Conservation (phyloP, 1,140 invertebrate species). For the Orchestia grillus region DNA sequence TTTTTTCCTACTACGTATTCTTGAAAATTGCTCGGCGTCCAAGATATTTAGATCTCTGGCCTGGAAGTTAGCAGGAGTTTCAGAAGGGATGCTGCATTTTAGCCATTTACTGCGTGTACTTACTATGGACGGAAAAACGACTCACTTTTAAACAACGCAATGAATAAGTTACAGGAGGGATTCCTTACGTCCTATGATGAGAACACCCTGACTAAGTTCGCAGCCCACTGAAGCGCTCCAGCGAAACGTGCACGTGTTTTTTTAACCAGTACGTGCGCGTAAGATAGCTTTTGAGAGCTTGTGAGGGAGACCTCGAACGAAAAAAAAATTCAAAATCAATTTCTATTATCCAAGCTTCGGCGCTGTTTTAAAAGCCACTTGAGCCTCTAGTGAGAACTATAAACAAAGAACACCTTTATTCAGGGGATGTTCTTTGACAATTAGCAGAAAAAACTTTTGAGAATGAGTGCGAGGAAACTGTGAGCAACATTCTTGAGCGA, state of each 20-base stretch:
- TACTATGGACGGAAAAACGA: no score
- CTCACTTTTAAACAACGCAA: no score
- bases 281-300: not conserved
- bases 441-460: slow-evolving; percentile 10
- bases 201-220: no score
- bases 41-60: no score
- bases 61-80: no score
- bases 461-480: not conserved
- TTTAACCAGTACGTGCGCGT: not conserved
- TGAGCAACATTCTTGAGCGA: not conserved
- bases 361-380: not conserved
- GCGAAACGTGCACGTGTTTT: not conserved
- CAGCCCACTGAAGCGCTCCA: no score
- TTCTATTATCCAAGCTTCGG: not conserved
- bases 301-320: not conserved
- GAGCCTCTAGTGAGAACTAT: not conserved
- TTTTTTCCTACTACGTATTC: no score
- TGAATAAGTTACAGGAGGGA: no score
- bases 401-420: slow-evolving; percentile 2
- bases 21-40: no score
- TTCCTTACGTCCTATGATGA: no score
- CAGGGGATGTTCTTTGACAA: not conserved
- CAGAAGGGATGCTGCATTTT: no score
- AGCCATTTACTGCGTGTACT: no score
- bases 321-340: not conserved